These are phyloP conservation scores for Drosophila nigritarsus DNA, from an alignment of 2,888 invertebrate genomes.

Conservation along the genomic window DNA sequence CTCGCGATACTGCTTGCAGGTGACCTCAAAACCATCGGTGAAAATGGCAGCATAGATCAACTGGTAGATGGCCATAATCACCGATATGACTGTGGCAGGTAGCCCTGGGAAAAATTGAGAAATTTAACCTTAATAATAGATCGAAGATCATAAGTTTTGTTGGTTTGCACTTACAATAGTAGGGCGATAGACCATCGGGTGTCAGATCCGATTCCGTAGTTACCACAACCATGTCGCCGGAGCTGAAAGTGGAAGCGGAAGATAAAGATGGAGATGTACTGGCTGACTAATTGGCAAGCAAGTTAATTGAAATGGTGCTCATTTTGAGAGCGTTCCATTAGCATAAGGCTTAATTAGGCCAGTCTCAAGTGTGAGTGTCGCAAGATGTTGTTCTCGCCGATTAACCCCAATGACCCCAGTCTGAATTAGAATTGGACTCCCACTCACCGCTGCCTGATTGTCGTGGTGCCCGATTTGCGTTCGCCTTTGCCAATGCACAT, in stretches of 20 bases:
- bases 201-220: conserved; percentile 87
- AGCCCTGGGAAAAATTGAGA: conserved; percentile 85
- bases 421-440: conserved; percentile 40
- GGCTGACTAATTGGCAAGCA: conserved; percentile 29
- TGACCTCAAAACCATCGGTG: conserved; percentile 90
- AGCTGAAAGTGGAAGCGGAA: conserved; percentile 85
- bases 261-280: no score
- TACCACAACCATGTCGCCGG: conserved; percentile 89
- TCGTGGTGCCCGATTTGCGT: conserved; percentile 82
- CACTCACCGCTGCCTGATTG: conserved; percentile 83
- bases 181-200: conserved; percentile 87
- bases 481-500: conserved; percentile 88
- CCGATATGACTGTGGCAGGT: conserved; percentile 87
- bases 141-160: not conserved
- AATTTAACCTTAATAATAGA: not conserved
- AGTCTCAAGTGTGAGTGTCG: conserved; percentile 33
- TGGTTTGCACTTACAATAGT: conserved; percentile 86
- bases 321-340: conserved; percentile 55
- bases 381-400: conserved; percentile 43
- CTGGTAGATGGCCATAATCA: conserved; percentile 88
- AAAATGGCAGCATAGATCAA: conserved; percentile 89
- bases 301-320: conserved; percentile 51
- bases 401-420: conserved; percentile 72
- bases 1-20: conserved; percentile 91
- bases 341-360: conserved; percentile 64